phyloP scores from a whole-genome alignment of 2,888 invertebrate genomes.

The Falcaria lacertinaria region DNA sequence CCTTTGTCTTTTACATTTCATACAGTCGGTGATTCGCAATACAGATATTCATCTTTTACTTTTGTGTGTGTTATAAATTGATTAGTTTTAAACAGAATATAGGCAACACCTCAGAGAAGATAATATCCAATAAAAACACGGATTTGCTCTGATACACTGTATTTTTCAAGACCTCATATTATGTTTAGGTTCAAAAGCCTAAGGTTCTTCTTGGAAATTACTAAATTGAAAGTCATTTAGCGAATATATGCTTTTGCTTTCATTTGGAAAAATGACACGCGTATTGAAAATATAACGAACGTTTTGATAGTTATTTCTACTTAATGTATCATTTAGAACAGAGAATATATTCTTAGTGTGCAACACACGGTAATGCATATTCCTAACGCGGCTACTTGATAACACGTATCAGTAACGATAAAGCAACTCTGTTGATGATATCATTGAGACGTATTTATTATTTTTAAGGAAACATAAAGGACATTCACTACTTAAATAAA shows the following conservation, averaged over 20 bases:
- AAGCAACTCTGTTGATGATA: slow-evolving; percentile 70
- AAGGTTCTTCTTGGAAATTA: too few relatives aligned
- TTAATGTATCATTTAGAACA: too few relatives aligned
- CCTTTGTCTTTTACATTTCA: slow-evolving; percentile 73
- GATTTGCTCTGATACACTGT: too few relatives aligned
- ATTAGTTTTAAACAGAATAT: not conserved
- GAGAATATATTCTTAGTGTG: slow-evolving; percentile 35
- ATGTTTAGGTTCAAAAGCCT: too few relatives aligned
- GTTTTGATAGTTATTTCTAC: too few relatives aligned
- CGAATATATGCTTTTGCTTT: too few relatives aligned
- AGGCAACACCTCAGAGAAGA: too few relatives aligned
- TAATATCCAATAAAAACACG: too few relatives aligned
- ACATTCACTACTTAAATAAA: slow-evolving; percentile 21
- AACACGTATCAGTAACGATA: slow-evolving; percentile 68
- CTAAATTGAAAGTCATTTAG: too few relatives aligned
- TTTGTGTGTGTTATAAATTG: not conserved
- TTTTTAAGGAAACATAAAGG: slow-evolving; percentile 23
- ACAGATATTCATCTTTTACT: slow-evolving; percentile 22
- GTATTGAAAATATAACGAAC: too few relatives aligned
- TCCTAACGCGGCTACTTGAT: slow-evolving; percentile 45
- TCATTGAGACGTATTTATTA: slow-evolving; percentile 43
- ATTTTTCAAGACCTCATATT: too few relatives aligned
- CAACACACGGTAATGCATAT: slow-evolving; percentile 45
- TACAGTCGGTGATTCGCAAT: slow-evolving; percentile 66
- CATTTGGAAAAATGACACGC: too few relatives aligned